Base-by-base conservation (phyloP, 2,797 vertebrate genomes). In the Heterohyrax brucei region DNA sequence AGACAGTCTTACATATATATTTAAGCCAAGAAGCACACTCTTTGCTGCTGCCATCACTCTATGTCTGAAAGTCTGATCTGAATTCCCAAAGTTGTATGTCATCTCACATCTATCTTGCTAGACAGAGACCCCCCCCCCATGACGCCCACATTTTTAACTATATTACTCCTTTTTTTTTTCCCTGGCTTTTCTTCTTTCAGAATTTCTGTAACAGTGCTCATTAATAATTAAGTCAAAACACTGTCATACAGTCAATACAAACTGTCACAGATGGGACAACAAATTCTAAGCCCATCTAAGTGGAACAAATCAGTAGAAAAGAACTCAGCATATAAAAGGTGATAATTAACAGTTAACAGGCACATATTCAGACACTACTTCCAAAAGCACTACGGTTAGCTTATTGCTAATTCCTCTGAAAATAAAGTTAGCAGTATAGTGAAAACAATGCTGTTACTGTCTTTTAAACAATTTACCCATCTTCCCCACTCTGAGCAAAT, bases 381-480 rank as follows among this genome's bases (percentile, higher is more conserved):
- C 78, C 86, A 82, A 94, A 94, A 90, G 50, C 86, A 90, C 61
- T 77, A 70, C 30, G 12, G 4, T 61, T 73, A 95, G 66, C 16
- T 94, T 87, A 85, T 44, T 53, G 88, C 72, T 64, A 62, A 53
- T 89, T 79, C 95, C 73, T 80, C 80, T 82, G 91, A 84, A 89
- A 87, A 70, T 73, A 44, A n/a, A 77, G 33, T 82, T 8, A 87
- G 62, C 18, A 76, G n/a, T 44, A 84, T 24, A 77, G 68, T 84
- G 68, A 95, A 73, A 96, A 89, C 28, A 87, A 80, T 59, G 33
- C 16, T 83, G 83, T 18, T 62, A 12, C 5, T 28, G 22, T 81
- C 30, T 46, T 73, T 79, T 8, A 26, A 81, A 39, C n/a, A 87
- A 68, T 28, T 70, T 87, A n/a, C 79, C 22, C 39, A 48, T 81